phyloP scores from a whole-genome alignment of 2,113 vertebrate genomes.

The Pipa parva region DNA sequence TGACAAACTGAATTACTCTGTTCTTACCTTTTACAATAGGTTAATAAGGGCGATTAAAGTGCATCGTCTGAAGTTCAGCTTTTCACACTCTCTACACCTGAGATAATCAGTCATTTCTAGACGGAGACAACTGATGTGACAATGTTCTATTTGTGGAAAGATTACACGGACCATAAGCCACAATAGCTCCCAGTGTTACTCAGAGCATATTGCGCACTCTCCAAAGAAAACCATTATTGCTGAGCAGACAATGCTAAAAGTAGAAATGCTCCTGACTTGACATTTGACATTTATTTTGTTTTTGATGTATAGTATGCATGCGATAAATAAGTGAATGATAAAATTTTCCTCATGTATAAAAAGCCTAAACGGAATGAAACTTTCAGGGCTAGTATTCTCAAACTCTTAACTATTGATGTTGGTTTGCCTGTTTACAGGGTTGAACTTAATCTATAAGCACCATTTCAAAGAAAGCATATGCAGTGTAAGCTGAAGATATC shows the following conservation, averaged over 20 bases:
- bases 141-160: conserved; percentile 15
- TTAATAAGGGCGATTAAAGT: not conserved
- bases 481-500: too few relatives aligned
- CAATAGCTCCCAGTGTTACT: not conserved
- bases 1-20: not conserved
- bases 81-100: not conserved
- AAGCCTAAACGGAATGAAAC: too few relatives aligned
- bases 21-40: not conserved
- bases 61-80: not conserved
- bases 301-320: not conserved
- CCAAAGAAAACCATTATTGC: conserved; percentile 16
- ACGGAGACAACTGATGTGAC: not conserved
- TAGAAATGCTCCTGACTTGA: conserved; percentile 1
- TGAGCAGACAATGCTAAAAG: conserved; percentile 1
- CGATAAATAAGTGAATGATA: not conserved
- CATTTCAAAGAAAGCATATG: too few relatives aligned
- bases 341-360: too few relatives aligned
- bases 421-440: too few relatives aligned
- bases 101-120: not conserved
- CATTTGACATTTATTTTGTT: not conserved
- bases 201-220: conserved; percentile 8
- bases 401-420: too few relatives aligned
- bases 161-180: conserved; percentile 19
- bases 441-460: too few relatives aligned
- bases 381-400: too few relatives aligned